Evolutionary conservation across 2,797 vertebrate species (phyloP), one percentile per base, ranked within the genome.

Genomic region (Hybognathus amarus): DNA sequence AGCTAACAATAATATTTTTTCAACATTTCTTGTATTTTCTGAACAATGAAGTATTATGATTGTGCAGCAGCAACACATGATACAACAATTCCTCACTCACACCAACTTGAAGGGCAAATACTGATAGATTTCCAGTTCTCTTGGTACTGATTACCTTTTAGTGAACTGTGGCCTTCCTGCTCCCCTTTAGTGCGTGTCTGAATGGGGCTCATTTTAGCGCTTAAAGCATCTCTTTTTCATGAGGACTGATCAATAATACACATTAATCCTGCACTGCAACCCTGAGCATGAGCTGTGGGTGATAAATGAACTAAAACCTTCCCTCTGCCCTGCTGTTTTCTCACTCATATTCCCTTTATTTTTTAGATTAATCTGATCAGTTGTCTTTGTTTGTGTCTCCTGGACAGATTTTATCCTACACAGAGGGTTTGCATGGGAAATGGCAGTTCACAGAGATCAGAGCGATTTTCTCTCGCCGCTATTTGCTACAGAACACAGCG

Each of bases 361-460:
- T 15, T 54, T 24, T 83, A 73, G n/a, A 3, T 78, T 68, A 56
- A 33, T 71, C 7, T 79, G 13, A 50, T 70, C 27, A 24, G 17
- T 63, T 17, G 3, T 50, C 22, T 80, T 22, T 79, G 27, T 82
- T 15, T 47, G 24, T 80, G 20, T 36, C 17, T 83, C 17, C 83
- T 45, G 40, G 67, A 67, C 90, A 99, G 98, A 97, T 99, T 90
- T 91, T 99, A 85, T 93, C 95, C 27, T 98, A 98, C 71, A 98
- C 97, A 3, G 98, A 99, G 85, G 97, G 98, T 42, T 94, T 99
- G 33, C 98, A 99, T 88, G 98, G 98, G 82, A 99, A 99, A 95
- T 99, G 98, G 98, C 93, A 98, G 64, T 99, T 99, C 90, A 96
- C 96, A 18, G 98, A 99, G 93, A 97, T 99, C 88, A 95, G 97